Conservation (phyloP, 2,797 vertebrate species). For the Avahi laniger region DNA sequence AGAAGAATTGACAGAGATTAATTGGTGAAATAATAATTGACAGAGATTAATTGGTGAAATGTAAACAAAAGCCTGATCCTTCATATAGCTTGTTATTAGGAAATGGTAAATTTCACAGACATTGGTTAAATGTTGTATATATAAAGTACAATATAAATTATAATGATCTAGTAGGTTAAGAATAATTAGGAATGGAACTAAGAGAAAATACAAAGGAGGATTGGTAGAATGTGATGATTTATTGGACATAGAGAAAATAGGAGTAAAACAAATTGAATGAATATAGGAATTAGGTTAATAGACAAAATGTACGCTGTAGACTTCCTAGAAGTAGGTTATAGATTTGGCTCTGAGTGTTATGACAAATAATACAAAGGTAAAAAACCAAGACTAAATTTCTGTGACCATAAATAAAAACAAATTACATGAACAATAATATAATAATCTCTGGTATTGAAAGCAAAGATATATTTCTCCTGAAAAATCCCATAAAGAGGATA, state of each 20-base stretch:
- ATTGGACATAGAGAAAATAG: not conserved
- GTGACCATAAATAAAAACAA: slow-evolving; percentile 17
- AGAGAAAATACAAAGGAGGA: not conserved
- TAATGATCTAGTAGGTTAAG: not conserved
- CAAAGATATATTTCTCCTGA: not conserved
- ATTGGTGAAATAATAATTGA: not conserved
- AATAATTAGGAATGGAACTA: not conserved
- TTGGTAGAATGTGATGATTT: not conserved
- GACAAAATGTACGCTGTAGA: not conserved
- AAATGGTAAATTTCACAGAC: not conserved
- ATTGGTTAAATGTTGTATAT: not conserved
- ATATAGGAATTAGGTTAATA: not conserved
- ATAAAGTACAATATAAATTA: not conserved
- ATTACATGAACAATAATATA: not conserved
- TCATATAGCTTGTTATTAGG: not conserved
- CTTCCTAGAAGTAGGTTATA: not conserved
- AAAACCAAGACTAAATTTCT: slow-evolving; percentile 9
- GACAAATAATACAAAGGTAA: not conserved
- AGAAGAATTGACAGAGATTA: not conserved
- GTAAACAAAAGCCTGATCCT: not conserved
- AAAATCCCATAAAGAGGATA: not conserved
- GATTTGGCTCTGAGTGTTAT: not conserved
- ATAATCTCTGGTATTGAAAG: not conserved
- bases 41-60: not conserved
- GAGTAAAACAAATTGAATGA: not conserved